Conservation (phyloP, 2,113 vertebrate species). For the Etia nguti region DNA sequence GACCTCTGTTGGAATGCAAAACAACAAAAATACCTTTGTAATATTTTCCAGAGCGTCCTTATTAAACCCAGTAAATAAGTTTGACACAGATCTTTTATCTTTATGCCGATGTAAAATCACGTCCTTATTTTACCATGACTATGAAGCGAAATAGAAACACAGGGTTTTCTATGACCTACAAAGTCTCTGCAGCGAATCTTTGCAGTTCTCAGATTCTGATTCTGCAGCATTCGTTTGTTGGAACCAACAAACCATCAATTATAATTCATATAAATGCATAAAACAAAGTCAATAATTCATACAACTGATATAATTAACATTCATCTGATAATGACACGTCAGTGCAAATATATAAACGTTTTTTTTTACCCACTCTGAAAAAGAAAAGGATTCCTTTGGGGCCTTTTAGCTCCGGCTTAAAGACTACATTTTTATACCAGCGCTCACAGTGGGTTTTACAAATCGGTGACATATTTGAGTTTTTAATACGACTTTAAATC, state of each 20-base stretch:
- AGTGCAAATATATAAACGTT: background rate
- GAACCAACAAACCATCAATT: too few species aligned
- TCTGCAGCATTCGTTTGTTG: too few species aligned
- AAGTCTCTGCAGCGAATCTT: background rate
- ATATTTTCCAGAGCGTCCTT: too few species aligned
- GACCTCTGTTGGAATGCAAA: background rate
- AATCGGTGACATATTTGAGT: background rate
- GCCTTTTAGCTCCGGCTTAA: background rate
- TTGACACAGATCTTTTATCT: too few species aligned
- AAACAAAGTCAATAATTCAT: too few species aligned
- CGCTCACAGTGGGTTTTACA: background rate
- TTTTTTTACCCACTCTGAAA: background rate
- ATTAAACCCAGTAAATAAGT: too few species aligned
- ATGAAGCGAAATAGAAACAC: background rate
- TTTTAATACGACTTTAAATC: background rate
- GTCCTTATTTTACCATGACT: background rate
- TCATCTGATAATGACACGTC: too few species aligned
- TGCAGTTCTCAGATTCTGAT: background rate
- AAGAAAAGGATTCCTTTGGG: too few species aligned
- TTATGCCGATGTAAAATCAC: too few species aligned
- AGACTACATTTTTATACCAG: background rate
- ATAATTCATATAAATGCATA: too few species aligned
- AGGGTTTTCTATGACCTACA: background rate
- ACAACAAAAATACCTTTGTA: rapidly evolving
- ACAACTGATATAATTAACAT: too few species aligned